Evolutionary conservation across 2,888 invertebrate species (phyloP).

Genomic region (Podabrus alpinus): DNA sequence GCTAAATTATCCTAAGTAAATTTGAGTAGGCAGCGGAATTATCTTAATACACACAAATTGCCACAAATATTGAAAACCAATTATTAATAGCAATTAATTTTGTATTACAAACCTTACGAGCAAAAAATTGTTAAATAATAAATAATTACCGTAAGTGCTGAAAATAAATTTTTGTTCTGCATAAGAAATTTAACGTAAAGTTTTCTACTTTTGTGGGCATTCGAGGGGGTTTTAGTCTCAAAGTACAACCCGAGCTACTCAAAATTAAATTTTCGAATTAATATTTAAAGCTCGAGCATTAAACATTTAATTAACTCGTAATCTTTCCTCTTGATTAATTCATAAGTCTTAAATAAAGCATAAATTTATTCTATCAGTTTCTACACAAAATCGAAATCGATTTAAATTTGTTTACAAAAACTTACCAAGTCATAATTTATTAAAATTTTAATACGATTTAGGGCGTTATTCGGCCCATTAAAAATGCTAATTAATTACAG

Average conservation of each 20-base stretch:
- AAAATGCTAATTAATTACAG: not conserved
- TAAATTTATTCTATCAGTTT: constrained; percentile 4
- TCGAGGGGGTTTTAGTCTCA: not conserved
- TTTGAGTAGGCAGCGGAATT: not conserved
- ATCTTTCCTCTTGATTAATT: not conserved
- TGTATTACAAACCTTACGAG: not conserved
- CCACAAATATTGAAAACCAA: not conserved
- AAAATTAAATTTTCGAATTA: not conserved
- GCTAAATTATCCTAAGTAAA: not conserved
- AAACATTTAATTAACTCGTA: constrained; percentile 1
- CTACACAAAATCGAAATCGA: not conserved
- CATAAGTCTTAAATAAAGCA: not conserved
- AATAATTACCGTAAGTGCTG: too few relatives aligned
- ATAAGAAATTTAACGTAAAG: not conserved
- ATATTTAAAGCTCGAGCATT: not conserved
- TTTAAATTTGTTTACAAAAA: constrained; percentile 1
- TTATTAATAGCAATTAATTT: not conserved
- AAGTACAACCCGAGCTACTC: not conserved
- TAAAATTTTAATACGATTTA: not conserved
- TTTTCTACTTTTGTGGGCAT: not conserved
- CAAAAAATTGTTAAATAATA: not conserved
- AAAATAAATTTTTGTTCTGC: too few relatives aligned
- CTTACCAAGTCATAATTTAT: not conserved
- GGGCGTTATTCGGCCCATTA: not conserved
- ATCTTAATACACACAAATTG: not conserved